Percentiles rank a stretch among this genome's conserved stretches.
These are phyloP conservation scores for Micronycteris hirsuta DNA, from an alignment of 2,113 vertebrate species.

Conservation along the genomic window DNA sequence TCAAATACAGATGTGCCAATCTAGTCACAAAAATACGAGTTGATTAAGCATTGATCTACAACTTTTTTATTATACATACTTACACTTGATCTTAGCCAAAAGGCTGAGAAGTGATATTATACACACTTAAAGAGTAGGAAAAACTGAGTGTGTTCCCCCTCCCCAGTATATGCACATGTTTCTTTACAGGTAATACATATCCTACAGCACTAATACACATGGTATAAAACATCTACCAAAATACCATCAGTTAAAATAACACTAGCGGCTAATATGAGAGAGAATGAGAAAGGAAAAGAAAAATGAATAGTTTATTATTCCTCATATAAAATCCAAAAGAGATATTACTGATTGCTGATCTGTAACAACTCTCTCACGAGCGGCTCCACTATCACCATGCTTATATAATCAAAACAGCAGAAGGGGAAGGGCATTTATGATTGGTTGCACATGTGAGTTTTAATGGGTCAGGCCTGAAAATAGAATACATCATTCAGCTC, in stretches of 20 bases:
- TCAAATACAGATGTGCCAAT: neutral
- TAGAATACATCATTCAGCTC: neutral
- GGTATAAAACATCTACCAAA: neutral
- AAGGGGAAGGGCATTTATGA: neutral
- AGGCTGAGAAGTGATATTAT: neutral
- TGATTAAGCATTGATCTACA: neutral
- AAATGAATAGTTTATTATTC: neutral
- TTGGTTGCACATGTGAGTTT: neutral
- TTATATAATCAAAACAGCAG: neutral
- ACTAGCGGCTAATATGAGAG: neutral
- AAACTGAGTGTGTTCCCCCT: neutral
- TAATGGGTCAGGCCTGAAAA: neutral
- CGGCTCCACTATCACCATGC: neutral
- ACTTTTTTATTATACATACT: neutral
- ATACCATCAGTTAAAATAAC: neutral
- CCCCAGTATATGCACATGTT: neutral
- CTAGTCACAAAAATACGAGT: neutral
- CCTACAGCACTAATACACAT: neutral
- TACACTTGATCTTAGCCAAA: neutral
- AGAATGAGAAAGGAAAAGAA: neutral
- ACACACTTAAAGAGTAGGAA: neutral
- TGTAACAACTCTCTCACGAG: neutral
- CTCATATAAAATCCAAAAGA: neutral
- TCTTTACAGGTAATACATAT: neutral
- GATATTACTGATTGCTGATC: neutral